These are phyloP conservation scores for Stratiomys singularior DNA, from an alignment of 2,888 invertebrate species.

Conservation along the genomic window DNA sequence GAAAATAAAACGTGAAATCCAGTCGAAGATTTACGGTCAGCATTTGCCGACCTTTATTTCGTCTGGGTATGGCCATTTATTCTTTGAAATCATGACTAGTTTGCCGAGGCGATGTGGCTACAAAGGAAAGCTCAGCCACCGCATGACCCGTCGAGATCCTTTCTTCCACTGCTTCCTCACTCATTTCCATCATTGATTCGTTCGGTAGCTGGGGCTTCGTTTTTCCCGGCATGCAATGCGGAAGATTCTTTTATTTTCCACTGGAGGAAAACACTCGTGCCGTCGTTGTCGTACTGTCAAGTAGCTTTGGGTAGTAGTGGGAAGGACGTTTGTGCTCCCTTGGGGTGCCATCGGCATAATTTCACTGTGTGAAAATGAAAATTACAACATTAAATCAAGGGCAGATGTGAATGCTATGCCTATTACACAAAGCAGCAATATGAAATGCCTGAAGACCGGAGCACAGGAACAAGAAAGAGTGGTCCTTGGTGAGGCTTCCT, in stretches of 20 bases:
- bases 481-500: too few relatives aligned
- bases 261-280: neutral
- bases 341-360: neutral
- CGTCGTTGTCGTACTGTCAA: neutral
- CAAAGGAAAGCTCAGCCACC: too few relatives aligned
- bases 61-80: constrained; percentile 19
- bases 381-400: constrained; percentile 37
- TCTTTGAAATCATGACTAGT: neutral
- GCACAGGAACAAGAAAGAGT: too few relatives aligned
- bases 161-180: too few relatives aligned
- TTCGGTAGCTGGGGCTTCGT: neutral
- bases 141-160: too few relatives aligned
- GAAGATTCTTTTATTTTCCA: neutral
- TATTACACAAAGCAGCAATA: neutral
- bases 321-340: neutral
- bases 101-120: too few relatives aligned
- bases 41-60: constrained; percentile 33
- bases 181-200: too few relatives aligned
- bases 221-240: neutral
- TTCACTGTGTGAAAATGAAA: constrained; percentile 42
- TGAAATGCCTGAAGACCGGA: neutral
- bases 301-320: neutral
- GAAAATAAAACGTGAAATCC: constrained; percentile 26
- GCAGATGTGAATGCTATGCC: constrained; percentile 29
- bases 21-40: constrained; percentile 40